Base-by-base conservation (phyloP, 2,888 invertebrate genomes). In the Agriopis leucophaearia region DNA sequence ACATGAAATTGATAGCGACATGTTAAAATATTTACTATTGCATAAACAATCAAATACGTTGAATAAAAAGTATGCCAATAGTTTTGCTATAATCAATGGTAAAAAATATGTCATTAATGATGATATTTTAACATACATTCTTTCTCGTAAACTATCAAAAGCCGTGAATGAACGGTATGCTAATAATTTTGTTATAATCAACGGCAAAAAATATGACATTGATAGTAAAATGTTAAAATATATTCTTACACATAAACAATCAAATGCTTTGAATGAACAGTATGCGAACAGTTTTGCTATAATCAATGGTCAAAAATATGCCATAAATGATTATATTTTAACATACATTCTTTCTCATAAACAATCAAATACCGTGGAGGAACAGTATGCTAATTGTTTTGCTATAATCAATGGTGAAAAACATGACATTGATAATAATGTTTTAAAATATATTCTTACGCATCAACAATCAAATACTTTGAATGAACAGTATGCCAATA, bases 221-320 rank as follows among this genome's bases (percentile, higher is more conserved):
- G 54, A 54, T 10, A 12, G 15, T 3, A 15, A 16, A 15, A 16
- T 54, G 9, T 12, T 38, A 38, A 16, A 54, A 38, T 54, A 54
- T 16, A 54, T 54, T 16, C 9, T 54, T 9, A 16, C 54, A 1
- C 54, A 54, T 1, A 9, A 15, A 16, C 36, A 38, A 38, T 38
- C 38, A 16, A 8, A 15, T 16, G 0, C 15, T 1, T 38, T 38
- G 12, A 16, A 42, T 13, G 0, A 47, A 7, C n/a, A 47, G 12
- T 47, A 47, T 15, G 13, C 7, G 7, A 47, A 48, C 12, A 27
- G 13, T 8, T 12, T 51, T 13, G 35, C n/a, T 27, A 27, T 51
- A 35, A 51, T n/a, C 27, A 35, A 35, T 35, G 27, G 48, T n/a
- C 27, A 52, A 36, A 52, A 36, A 52, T 7, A 52, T 52, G 18